Evolutionary conservation across 2,797 vertebrate genomes (phyloP).

Genomic region (Hemibagrus guttatus): DNA sequence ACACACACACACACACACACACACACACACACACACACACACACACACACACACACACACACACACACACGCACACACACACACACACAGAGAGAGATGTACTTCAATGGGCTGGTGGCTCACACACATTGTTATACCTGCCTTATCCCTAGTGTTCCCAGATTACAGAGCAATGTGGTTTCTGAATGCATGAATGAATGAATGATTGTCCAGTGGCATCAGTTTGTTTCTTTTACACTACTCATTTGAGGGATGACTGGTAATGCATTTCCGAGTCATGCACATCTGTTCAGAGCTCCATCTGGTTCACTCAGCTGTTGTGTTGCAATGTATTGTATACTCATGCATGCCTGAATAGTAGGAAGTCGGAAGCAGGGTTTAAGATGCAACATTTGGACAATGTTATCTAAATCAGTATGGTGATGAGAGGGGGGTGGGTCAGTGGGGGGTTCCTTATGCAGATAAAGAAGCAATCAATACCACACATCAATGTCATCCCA

Average conservation of each 20-base stretch:
- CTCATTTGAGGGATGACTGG: not conserved
- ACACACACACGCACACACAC: too few species aligned
- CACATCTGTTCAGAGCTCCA: not conserved
- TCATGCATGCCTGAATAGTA: constrained; percentile 25
- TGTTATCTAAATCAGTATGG: constrained; percentile 52
- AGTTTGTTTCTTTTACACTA: not conserved
- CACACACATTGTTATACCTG: not conserved
- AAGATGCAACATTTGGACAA: constrained; percentile 43
- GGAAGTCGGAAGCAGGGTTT: constrained; percentile 29
- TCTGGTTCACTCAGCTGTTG: constrained; percentile 7
- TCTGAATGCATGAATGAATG: constrained; percentile 6
- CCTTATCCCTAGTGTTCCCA: not conserved
- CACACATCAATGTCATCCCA: constrained; percentile 56
- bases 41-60: too few species aligned
- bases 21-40: too few species aligned
- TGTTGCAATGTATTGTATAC: constrained; percentile 27
- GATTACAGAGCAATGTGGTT: not conserved
- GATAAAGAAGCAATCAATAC: constrained; percentile 60
- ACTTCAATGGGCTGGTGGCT: not conserved
- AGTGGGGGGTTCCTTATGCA: constrained; percentile 41
- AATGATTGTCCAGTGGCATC: not conserved
- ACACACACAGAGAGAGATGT: not conserved
- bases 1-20: too few species aligned
- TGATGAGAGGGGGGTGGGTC: constrained; percentile 25
- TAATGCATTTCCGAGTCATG: not conserved